These are phyloP conservation scores for Pilophorus perplexus DNA, from an alignment of 2,888 invertebrate species.

Conservation along the genomic window DNA sequence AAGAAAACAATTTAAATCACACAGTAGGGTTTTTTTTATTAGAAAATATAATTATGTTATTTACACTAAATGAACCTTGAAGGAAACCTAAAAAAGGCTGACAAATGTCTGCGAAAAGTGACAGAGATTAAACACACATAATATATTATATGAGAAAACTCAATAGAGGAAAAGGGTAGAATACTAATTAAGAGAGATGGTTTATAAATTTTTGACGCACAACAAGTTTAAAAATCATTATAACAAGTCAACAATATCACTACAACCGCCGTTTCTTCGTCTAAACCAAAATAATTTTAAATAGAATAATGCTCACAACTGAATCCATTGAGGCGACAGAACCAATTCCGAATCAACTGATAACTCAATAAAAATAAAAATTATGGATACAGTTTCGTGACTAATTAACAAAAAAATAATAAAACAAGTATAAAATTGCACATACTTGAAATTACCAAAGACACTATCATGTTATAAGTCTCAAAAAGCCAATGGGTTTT, in stretches of 20 bases:
- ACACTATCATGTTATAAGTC: conserved; percentile 18
- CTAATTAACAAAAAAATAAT: not conserved
- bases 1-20: no score
- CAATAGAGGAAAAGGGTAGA: conserved; percentile 13
- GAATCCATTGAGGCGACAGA: conserved; percentile 17
- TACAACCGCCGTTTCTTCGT: conserved; percentile 2
- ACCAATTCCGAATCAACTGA: conserved; percentile 39
- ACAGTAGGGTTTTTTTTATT: conserved; percentile 28
- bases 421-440: not conserved
- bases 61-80: conserved; percentile 33
- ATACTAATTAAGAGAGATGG: conserved; percentile 16
- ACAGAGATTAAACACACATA: conserved; percentile 17
- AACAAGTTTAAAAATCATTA: conserved; percentile 36
- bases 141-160: not conserved
- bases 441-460: conserved; percentile 14
- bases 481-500: conserved; percentile 50
- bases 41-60: conserved; percentile 35
- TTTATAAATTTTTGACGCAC: conserved; percentile 20
- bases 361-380: conserved; percentile 7
- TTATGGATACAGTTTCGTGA: not conserved
- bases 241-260: conserved; percentile 37
- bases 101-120: no score
- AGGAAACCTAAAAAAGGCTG: no score
- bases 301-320: conserved; percentile 31
- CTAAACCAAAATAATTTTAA: conserved; percentile 7